Conservation (phyloP, 2,797 vertebrate species). For the Tiaroga cobitis region DNA sequence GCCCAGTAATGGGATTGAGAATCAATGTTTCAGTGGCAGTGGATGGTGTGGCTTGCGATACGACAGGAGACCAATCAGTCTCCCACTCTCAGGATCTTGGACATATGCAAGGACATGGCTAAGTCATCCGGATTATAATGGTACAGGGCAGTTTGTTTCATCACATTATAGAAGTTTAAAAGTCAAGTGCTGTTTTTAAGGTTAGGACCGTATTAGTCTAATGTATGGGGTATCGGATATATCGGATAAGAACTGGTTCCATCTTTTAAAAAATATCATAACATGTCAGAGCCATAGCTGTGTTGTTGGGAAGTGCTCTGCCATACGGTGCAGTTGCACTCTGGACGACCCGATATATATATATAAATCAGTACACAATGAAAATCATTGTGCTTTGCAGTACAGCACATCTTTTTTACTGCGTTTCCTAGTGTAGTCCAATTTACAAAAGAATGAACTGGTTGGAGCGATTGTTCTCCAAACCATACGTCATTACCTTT, state of each 20-base stretch:
- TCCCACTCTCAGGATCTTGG: conserved; percentile 34
- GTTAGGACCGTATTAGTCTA: not conserved
- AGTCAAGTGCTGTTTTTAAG: conserved; percentile 11
- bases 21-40: conserved; percentile 76
- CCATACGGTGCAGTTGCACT: not conserved
- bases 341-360: not conserved
- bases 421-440: not conserved
- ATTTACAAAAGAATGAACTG: not conserved
- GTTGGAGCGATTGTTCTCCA: not conserved
- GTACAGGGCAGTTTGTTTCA: conserved; percentile 23
- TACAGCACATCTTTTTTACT: not conserved
- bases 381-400: not conserved
- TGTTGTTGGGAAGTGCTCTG: not conserved
- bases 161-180: conserved; percentile 23
- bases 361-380: not conserved
- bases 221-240: not conserved
- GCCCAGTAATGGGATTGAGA: conserved; percentile 69
- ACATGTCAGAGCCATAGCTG: not conserved
- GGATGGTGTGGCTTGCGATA: conserved; percentile 52
- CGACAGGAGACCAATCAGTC: conserved; percentile 65
- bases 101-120: conserved; percentile 55
- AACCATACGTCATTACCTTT: not conserved
- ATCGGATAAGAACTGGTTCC: not conserved
- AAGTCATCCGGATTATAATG: conserved; percentile 43
- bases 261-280: not conserved